These are phyloP conservation scores for Megalops atlanticus DNA, from an alignment of 2,113 vertebrate species.

Conservation along the genomic window DNA sequence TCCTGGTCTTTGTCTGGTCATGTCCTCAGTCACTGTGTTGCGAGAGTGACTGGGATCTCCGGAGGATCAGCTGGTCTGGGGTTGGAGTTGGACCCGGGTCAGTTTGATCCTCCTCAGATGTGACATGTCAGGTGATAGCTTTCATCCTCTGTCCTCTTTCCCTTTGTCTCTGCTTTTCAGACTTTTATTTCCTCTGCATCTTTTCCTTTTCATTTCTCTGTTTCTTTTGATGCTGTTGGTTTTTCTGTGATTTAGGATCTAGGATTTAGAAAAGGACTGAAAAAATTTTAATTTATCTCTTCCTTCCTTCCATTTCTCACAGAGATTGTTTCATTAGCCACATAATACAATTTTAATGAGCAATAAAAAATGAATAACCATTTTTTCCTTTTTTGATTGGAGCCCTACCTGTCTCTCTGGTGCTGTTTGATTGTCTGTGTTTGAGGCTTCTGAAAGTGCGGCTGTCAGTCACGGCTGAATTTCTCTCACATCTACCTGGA, in stretches of 20 bases:
- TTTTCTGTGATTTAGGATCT: background rate
- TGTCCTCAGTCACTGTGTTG: too few relatives aligned
- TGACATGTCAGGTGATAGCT: background rate
- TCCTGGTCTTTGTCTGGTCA: too few relatives aligned
- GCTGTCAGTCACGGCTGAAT: background rate
- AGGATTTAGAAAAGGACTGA: background rate
- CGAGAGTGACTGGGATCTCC: too few relatives aligned
- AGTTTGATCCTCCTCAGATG: background rate
- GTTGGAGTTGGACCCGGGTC: background rate
- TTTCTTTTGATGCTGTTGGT: background rate
- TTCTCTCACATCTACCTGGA: background rate
- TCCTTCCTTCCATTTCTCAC: background rate
- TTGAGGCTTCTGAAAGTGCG: too few relatives aligned
- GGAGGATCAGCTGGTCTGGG: too few relatives aligned
- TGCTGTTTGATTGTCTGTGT: background rate
- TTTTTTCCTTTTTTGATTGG: background rate
- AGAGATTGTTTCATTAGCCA: background rate
- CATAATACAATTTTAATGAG: background rate
- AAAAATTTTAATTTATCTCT: background rate
- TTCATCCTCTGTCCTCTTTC: background rate
- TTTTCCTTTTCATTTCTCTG: background rate
- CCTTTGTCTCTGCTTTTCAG: background rate
- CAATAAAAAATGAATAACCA: slow-evolving; percentile 1
- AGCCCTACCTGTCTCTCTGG: background rate
- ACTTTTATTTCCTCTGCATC: background rate